These are phyloP conservation scores for Galeopterus variegatus DNA, from an alignment of 2,113 vertebrate species.

Conservation along the genomic window DNA sequence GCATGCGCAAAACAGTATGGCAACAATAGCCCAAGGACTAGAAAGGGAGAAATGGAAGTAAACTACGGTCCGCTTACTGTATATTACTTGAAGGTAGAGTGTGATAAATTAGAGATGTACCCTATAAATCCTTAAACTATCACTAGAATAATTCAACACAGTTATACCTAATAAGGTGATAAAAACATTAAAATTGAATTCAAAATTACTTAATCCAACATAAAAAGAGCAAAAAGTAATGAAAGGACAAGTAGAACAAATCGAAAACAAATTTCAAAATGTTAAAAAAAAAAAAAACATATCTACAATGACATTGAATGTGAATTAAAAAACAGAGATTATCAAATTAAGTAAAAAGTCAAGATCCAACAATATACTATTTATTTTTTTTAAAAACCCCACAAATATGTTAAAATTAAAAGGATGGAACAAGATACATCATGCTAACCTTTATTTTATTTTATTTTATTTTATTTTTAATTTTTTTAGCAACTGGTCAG, in stretches of 20 bases:
- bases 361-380: too few species aligned
- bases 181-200: neutral
- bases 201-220: neutral
- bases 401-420: neutral
- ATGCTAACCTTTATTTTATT: too few species aligned
- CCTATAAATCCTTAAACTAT: neutral
- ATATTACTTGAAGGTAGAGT: neutral
- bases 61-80: neutral
- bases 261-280: neutral
- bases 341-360: neutral
- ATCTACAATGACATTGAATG: neutral
- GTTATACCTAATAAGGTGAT: neutral
- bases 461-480: too few species aligned
- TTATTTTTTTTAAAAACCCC: neutral
- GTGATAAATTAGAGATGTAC: neutral
- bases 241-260: neutral
- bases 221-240: neutral
- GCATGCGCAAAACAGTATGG: neutral
- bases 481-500: too few species aligned
- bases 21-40: neutral
- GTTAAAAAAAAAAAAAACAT: neutral
- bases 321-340: neutral
- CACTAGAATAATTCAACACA: neutral
- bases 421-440: neutral
- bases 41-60: neutral